phyloP scores from a whole-genome alignment of 2,888 invertebrate species.

The Alloscopus bannaensis region DNA sequence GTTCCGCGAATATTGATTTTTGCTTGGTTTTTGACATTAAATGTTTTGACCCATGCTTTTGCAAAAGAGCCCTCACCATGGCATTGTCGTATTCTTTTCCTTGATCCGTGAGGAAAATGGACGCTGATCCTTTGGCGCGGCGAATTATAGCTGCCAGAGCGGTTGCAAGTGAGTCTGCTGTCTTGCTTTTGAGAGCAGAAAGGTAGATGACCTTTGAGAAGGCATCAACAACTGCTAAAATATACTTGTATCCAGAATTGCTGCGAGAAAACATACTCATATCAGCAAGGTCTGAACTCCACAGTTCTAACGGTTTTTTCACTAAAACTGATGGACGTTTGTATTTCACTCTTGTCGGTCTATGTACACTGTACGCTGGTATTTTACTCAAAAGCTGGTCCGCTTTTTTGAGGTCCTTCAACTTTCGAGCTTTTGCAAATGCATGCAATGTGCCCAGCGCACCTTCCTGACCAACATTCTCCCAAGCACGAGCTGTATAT shows the following conservation, averaged over 20 bases:
- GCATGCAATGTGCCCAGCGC: background rate
- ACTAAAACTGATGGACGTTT: background rate
- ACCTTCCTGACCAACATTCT: background rate
- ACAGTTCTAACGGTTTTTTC: background rate
- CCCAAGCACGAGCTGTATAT: background rate
- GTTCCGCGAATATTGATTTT: background rate
- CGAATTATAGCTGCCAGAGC: background rate
- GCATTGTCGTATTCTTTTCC: background rate
- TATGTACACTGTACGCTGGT: background rate
- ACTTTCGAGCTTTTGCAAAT: background rate
- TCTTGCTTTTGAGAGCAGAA: background rate
- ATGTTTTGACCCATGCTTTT: background rate
- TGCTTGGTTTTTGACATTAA: no score
- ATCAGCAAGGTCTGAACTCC: background rate
- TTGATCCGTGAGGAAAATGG: background rate
- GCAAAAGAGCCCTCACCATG: background rate
- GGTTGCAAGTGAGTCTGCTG: background rate
- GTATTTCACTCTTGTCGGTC: background rate
- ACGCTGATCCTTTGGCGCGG: background rate
- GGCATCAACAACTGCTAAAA: background rate
- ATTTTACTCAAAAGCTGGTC: background rate
- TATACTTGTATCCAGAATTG: background rate
- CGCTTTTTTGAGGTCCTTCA: background rate
- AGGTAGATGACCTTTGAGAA: background rate
- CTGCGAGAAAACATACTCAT: background rate